phyloP scores from a whole-genome alignment of 2,888 invertebrate genomes.

The Argynnis bischoffii region DNA sequence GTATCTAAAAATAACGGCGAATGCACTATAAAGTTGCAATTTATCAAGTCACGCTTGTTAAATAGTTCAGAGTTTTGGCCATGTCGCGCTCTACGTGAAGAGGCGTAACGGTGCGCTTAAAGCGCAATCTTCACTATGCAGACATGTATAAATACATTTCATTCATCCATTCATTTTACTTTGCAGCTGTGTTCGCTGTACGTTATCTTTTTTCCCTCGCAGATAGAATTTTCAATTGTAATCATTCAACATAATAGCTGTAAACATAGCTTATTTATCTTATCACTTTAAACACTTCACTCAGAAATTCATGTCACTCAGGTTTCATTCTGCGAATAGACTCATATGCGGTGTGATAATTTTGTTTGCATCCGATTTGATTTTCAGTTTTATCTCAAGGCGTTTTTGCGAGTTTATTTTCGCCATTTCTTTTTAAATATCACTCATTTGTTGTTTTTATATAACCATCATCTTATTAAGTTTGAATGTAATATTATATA shows the following conservation, averaged over 20 bases:
- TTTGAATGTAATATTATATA: not conserved
- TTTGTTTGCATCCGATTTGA: conserved; percentile 39
- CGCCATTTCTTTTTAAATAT: not conserved
- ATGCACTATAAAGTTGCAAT: conserved; percentile 23
- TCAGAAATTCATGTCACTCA: conserved; percentile 48
- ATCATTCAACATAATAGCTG: conserved; percentile 40
- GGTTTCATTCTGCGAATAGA: conserved; percentile 48
- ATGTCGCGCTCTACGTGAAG: conserved; percentile 17
- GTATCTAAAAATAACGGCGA: conserved; percentile 27
- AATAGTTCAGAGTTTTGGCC: conserved; percentile 22
- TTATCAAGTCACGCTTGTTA: conserved; percentile 25
- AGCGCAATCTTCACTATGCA: conserved; percentile 10
- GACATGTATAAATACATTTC: conserved; percentile 24
- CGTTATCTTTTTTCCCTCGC: conserved; percentile 24
- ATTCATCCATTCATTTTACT: conserved; percentile 22
- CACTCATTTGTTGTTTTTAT: not conserved
- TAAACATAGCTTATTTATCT: conserved; percentile 43
- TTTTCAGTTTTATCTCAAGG: conserved; percentile 19
- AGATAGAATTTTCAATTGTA: conserved; percentile 24
- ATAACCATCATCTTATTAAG: not conserved
- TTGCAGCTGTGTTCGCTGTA: conserved; percentile 13
- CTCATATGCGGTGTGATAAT: conserved; percentile 43
- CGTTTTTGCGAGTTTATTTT: not conserved
- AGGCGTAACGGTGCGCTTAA: conserved; percentile 26
- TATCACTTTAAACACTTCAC: conserved; percentile 44